These are phyloP conservation scores for Gymnocheta viridis DNA, from an alignment of 2,888 invertebrate genomes.

Conservation along the genomic window DNA sequence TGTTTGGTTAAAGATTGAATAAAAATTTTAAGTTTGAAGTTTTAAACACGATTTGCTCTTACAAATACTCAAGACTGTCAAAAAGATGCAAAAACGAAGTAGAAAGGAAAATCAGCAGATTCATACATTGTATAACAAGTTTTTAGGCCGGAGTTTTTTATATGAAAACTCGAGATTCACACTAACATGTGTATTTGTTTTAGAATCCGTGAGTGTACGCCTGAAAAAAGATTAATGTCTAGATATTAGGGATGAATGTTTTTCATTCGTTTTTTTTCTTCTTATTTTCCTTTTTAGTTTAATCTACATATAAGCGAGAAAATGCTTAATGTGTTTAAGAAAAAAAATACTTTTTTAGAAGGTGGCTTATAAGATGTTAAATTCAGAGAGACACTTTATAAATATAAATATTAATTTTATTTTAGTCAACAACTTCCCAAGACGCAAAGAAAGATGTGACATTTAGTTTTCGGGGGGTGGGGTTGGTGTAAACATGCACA, in stretches of 20 bases:
- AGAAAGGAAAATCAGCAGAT: not conserved
- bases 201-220: not conserved
- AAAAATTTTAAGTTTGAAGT: conserved; percentile 45
- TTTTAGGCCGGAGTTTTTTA: not conserved
- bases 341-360: too few species aligned
- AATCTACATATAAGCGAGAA: conserved; percentile 41
- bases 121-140: conserved; percentile 53
- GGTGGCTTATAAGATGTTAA: too few species aligned
- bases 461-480: too few species aligned
- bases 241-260: conserved; percentile 53
- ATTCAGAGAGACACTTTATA: too few species aligned
- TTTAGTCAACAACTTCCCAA: too few species aligned
- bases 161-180: conserved; percentile 6
- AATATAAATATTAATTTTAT: too few species aligned
- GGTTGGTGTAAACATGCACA: too few species aligned
- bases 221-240: conserved; percentile 42
- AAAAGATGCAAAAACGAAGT: not conserved
- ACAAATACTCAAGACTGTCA: not conserved
- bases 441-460: too few species aligned
- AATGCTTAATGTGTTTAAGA: not conserved
- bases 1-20: conserved; percentile 52
- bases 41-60: conserved; percentile 51
- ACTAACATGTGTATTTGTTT: not conserved
- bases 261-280: not conserved
- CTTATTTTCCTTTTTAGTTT: conserved; percentile 1